These are phyloP conservation scores for Orestias chungarensis DNA, from an alignment of 2,797 vertebrate genomes.

Conservation along the genomic window DNA sequence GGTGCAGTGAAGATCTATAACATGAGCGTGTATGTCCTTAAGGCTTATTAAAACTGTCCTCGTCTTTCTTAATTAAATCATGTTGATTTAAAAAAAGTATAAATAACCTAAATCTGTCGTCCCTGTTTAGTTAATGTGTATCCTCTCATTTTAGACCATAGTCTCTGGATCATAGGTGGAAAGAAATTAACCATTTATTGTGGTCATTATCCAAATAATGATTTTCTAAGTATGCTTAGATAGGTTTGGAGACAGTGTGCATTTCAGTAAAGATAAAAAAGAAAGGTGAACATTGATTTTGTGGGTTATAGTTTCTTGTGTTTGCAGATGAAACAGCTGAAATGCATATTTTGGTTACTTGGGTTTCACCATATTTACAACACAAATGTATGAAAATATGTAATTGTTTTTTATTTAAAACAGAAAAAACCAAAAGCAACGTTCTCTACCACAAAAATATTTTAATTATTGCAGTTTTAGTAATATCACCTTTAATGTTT, in stretches of 20 bases:
- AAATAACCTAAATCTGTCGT: not conserved
- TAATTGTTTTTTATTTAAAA: not conserved
- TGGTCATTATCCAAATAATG: not conserved
- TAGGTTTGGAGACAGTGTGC: not conserved
- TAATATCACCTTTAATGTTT: not conserved
- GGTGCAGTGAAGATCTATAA: slow-evolving; percentile 30
- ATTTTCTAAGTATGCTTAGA: not conserved
- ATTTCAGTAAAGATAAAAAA: not conserved
- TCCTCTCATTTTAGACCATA: slow-evolving; percentile 2
- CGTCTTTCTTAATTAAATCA: not conserved
- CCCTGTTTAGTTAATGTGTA: not conserved
- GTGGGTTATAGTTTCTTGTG: not conserved
- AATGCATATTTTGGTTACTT: not conserved
- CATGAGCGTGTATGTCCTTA: slow-evolving; percentile 53
- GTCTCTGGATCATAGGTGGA: not conserved
- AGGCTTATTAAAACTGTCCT: slow-evolving; percentile 17
- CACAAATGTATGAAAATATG: not conserved
- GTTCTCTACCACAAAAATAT: not conserved
- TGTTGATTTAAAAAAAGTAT: not conserved
- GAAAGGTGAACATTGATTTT: too few relatives aligned
- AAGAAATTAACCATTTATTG: not conserved
- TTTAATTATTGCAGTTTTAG: not conserved
- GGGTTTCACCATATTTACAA: not conserved
- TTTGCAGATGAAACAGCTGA: not conserved
- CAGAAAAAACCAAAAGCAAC: not conserved